phyloP scores from a whole-genome alignment of 1,140 invertebrate genomes.

The Notospermus geniculatus region DNA sequence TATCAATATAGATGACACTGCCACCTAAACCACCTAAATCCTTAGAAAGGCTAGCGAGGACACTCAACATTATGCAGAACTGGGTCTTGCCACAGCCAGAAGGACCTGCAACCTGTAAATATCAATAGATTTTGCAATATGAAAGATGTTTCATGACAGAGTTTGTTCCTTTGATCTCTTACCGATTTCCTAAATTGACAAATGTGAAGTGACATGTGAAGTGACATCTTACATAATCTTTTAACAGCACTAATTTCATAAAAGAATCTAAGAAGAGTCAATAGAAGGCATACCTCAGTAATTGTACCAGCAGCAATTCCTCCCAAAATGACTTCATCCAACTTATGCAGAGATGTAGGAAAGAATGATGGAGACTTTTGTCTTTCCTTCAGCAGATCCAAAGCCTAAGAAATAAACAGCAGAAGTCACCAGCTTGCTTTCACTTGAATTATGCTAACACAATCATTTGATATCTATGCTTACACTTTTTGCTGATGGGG shows the following conservation, averaged over 20 bases:
- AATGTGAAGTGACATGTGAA: no score
- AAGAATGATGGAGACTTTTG: slow-evolving; percentile 24
- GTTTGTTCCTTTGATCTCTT: no score
- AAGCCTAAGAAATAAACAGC: slow-evolving; percentile 18
- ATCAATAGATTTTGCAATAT: background rate
- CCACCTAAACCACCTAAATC: slow-evolving; percentile 25
- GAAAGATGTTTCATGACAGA: no score
- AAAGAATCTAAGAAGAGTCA: no score
- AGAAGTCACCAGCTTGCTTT: background rate
- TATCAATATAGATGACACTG: slow-evolving; percentile 42
- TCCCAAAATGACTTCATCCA: slow-evolving; percentile 37
- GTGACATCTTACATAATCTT: no score
- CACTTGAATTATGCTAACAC: no score
- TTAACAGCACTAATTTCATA: no score
- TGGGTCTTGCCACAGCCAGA: slow-evolving; percentile 48
- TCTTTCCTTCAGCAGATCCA: slow-evolving; percentile 18
- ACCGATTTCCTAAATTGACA: no score
- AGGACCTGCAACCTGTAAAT: slow-evolving; percentile 37
- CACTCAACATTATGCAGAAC: slow-evolving; percentile 41
- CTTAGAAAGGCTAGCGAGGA: slow-evolving; percentile 26
- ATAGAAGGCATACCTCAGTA: slow-evolving; percentile 29
- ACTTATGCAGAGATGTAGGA: slow-evolving; percentile 27
- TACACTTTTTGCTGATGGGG: no score
- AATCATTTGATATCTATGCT: no score
- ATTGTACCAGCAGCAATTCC: slow-evolving; percentile 34